Conservation (phyloP, 2,113 vertebrate species). For the Copsychus sechellarum region DNA sequence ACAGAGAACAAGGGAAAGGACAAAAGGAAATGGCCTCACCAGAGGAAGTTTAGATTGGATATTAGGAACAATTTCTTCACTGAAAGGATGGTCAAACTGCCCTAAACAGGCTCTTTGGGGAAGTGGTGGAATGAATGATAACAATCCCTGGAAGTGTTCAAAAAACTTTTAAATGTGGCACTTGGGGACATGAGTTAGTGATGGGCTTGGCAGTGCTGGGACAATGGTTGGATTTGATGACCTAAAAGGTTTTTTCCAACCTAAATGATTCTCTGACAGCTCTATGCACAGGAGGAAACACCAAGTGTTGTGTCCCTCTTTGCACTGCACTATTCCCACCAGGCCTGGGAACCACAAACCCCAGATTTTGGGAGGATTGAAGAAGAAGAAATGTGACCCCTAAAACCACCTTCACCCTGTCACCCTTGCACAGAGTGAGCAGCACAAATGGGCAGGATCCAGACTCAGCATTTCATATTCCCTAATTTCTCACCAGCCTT, state of each 20-base stretch:
- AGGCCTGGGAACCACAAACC: background rate
- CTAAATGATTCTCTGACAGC: background rate
- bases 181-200: background rate
- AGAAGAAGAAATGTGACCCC: background rate
- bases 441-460: background rate
- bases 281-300: background rate
- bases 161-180: background rate
- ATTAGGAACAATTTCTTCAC: background rate
- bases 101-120: background rate
- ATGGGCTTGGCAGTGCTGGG: background rate
- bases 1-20: fast-evolving
- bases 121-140: background rate
- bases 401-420: background rate
- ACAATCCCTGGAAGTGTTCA: background rate
- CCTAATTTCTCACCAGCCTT: background rate
- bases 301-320: background rate
- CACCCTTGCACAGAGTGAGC: background rate
- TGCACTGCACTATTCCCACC: background rate
- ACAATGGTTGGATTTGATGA: background rate
- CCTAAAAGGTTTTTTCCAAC: background rate
- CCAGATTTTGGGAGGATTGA: background rate
- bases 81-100: background rate
- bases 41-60: background rate
- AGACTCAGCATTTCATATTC: background rate
- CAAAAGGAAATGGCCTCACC: background rate